Base-by-base conservation (phyloP, 2,113 vertebrate genomes). In the Leptosomus discolor region DNA sequence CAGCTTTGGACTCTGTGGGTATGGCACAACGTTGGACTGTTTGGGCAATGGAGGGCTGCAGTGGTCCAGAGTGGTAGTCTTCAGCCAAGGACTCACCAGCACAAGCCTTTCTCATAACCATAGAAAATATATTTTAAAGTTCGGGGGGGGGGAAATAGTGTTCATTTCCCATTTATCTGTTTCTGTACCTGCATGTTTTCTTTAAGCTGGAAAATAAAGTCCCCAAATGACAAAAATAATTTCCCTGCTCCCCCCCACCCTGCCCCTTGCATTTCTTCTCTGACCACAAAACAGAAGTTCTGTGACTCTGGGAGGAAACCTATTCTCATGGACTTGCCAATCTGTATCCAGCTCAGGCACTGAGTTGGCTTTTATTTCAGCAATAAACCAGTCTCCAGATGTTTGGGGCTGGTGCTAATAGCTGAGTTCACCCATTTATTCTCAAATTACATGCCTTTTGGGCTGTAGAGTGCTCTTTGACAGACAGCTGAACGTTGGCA, bases 381-480 rank as follows among this genome's bases (percentile, higher is more conserved):
- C 51, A 88, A 7, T 43, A 83, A 88, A 37, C 32, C 51, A 56
- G 34, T 34, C 75, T 90, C 78, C 60, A 92, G 85, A 56, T 80
- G 54, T 86, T 83, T 85, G 58, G 54, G 63, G 23, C 37, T 93
- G 60, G 51, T 89, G 22, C 56, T 67, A 51, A 65, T 37, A 63
- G 54, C 92, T 12, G 76, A 77, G 43, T 81, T 97, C 92, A 74
- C 64, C 50, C 32, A 48, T 84, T 93, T 88, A 22, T 17, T 94
- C 76, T 86, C 36, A 61, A 75, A 2, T 67, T 54, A 43, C 26
- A 41, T 43, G 21, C 34, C 46, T 88, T 74, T 51, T 32, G 71
- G 60, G 70, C 75, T 86, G 89, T 37, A 57, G 50, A 29, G 46
- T 36, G 41, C 45, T 80, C 58, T 84, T 67, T 56, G 83, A 92